Percentiles rank a stretch among this genome's conserved stretches.
Conservation (phyloP, 2,888 invertebrate species). For the Harpagoxenus sublaevis region DNA sequence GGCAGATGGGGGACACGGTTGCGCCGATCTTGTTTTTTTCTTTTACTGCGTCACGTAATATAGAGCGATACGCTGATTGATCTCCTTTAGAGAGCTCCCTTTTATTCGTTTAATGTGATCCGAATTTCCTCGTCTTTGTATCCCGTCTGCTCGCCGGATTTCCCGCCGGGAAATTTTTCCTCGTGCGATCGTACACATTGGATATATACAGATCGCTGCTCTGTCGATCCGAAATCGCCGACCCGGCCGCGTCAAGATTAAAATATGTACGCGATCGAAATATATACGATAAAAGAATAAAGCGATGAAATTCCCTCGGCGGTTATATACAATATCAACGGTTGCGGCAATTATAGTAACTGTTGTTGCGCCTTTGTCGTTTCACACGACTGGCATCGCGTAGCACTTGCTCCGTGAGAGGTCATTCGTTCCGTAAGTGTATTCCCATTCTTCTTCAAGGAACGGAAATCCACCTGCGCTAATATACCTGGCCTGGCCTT, state of each 20-base stretch:
- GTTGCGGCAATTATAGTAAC: slow-evolving; percentile 22
- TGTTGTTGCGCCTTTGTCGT: slow-evolving; percentile 43
- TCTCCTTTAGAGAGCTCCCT: slow-evolving; percentile 1
- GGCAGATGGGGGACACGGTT: neutral
- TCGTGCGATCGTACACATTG: slow-evolving; percentile 1
- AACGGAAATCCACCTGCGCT: slow-evolving; percentile 14
- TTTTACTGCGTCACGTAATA: neutral
- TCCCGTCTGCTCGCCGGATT: neutral
- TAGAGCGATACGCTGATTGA: neutral
- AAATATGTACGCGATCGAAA: neutral
- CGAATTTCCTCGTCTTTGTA: slow-evolving; percentile 1
- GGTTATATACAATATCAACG: neutral
- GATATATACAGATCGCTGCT: too few species aligned
- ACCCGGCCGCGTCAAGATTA: neutral
- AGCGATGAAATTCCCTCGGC: neutral
- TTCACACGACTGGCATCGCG: slow-evolving; percentile 28
- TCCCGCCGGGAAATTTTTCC: neutral
- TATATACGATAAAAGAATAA: neutral
- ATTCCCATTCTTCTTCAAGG: slow-evolving; percentile 9
- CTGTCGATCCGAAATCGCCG: neutral
- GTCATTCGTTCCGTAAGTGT: slow-evolving; percentile 11
- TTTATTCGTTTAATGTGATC: neutral
- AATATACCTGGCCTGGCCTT: neutral
- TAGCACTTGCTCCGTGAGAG: neutral
- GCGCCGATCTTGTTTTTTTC: neutral